A percentile compares a stretch with the other conserved stretches of the same genome.
Conservation (phyloP, 2,113 vertebrate species). For the Hystrix brachyura region DNA sequence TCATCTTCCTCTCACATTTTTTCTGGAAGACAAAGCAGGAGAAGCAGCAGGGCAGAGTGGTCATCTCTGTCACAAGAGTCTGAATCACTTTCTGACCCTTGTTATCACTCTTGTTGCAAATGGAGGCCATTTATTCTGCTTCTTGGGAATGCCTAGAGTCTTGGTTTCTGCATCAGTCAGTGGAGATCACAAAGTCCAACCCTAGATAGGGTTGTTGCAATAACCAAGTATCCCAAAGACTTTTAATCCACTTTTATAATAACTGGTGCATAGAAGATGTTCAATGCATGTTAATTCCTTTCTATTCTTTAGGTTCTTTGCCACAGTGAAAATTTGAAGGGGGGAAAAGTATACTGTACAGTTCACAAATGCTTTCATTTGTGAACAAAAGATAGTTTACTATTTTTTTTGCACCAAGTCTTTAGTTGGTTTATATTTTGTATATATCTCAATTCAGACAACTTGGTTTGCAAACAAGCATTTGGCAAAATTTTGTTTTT, state of each 20-base stretch:
- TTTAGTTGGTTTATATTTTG: no score
- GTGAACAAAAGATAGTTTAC: neutral
- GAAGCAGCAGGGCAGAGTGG: neutral
- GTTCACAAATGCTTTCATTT: neutral
- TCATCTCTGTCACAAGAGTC: neutral
- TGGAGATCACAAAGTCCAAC: neutral
- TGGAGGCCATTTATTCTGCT: neutral
- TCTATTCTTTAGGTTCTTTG: neutral
- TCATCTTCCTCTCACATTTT: conserved; percentile 37
- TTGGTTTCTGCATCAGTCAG: neutral
- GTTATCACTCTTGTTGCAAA: neutral
- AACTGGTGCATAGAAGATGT: neutral
- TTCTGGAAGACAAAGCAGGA: conserved; percentile 22
- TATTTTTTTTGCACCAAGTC: no score
- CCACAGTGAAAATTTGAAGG: neutral
- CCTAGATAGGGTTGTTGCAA: neutral
- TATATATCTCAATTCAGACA: no score
- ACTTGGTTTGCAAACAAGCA: neutral
- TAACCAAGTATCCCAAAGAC: neutral
- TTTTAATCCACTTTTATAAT: neutral
- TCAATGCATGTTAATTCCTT: neutral
- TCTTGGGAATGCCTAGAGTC: neutral
- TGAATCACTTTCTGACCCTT: neutral
- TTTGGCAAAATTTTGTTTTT: neutral
- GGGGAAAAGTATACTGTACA: neutral